Base-by-base conservation (phyloP, 1,140 invertebrate genomes). In the Delia radicum region DNA sequence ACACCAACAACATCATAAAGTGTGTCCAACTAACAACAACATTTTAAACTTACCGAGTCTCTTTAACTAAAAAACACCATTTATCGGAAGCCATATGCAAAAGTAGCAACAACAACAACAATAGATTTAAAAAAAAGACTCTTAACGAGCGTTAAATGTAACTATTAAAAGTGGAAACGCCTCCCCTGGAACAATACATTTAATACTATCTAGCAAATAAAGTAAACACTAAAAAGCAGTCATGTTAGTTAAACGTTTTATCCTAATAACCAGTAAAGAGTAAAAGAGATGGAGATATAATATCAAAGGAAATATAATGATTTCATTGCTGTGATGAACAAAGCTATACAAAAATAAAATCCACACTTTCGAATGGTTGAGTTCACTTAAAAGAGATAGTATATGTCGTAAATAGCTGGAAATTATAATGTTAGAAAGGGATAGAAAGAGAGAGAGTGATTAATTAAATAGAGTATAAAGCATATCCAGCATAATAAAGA, bases 31-130 rank as follows among this genome's bases (percentile, higher is more conserved):
- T 27, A 65, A 65, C 62, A 65, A 65, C 62, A 13, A 65, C 15
- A n/a, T 65, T 13, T n/a, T n/a, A n/a, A n/a, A n/a, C 62, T 15
- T 65, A 42, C 6, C 37, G n/a, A 42, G n/a, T 21, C 24, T 4
- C 48, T 55, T 15, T 42, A 42, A 42, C 37, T 15, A 42, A 10
- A 42, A 42, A 42, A 5, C 65, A 37, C n/a, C 65, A 69, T 69
- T 69, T 69, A 69, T 69, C 65, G 65, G 65, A 69, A 69, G 65
- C 65, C 65, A 69, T 69, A 69, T 69, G 65, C 75, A 73, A 76
- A 73, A 65, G 42, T 46, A 33, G 31, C 48, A 63, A 65, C 69
- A 71, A 72, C n/a, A 72, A 31, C 15, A 72, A 75, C 75, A 62
- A 62, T 28, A 10, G 26, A 33, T 33, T 27, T 69, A 69, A 33